These are phyloP conservation scores for Psittacara wagleri DNA, from an alignment of 2,113 vertebrate genomes.

Conservation along the genomic window DNA sequence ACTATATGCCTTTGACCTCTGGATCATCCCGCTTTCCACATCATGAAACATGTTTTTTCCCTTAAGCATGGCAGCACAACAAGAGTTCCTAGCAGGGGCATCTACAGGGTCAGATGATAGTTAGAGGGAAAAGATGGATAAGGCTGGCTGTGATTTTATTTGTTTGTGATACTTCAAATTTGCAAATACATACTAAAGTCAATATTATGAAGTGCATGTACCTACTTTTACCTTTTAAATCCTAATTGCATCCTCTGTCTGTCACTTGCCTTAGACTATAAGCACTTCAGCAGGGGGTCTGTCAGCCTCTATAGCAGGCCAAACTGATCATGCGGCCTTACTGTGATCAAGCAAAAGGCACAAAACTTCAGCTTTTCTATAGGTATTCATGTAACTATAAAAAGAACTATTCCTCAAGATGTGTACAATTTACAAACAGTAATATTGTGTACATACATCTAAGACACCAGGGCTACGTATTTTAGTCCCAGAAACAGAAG, in stretches of 20 bases:
- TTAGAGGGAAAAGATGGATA: neutral
- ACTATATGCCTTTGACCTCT: neutral
- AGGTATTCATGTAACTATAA: neutral
- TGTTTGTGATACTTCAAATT: neutral
- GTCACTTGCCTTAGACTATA: neutral
- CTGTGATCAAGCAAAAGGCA: neutral
- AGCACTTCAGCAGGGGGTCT: neutral
- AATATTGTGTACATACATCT: neutral
- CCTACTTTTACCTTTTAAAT: neutral
- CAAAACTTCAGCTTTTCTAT: neutral
- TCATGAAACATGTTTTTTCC: neutral
- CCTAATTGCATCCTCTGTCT: neutral
- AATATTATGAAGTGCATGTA: neutral
- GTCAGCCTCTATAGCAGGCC: neutral
- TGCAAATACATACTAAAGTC: neutral
- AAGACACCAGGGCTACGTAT: neutral
- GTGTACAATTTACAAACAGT: neutral
- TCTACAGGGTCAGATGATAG: neutral
- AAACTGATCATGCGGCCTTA: accelerated
- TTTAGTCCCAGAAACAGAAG: neutral
- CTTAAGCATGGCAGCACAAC: neutral
- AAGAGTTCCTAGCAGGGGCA: neutral
- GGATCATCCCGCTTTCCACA: neutral
- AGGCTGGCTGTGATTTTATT: neutral
- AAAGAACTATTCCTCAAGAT: neutral